A percentile compares a stretch with the other conserved stretches of the same genome.
phyloP scores from a whole-genome alignment of 2,888 invertebrate genomes.

The Dicranocentrus wangi region DNA sequence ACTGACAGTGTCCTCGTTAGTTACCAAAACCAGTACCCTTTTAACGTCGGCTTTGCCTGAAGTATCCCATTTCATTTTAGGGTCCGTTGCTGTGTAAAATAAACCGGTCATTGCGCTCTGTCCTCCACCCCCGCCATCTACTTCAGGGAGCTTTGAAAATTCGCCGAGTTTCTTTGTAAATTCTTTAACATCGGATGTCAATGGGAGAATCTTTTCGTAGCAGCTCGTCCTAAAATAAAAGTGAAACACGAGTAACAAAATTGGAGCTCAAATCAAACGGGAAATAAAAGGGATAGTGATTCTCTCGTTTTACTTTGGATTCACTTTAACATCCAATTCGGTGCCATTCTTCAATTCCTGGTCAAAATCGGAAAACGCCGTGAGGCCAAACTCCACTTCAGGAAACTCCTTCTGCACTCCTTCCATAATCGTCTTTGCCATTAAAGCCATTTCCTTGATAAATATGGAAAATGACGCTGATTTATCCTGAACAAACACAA shows the following conservation, averaged over 20 bases:
- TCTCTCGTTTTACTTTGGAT: background rate
- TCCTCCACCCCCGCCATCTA: background rate
- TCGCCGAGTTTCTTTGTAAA: background rate
- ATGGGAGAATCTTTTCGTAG: background rate
- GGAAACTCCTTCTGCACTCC: background rate
- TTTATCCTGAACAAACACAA: background rate
- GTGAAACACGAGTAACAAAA: too few species aligned
- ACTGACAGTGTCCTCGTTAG: background rate
- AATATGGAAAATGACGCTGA: background rate
- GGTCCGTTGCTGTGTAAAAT: background rate
- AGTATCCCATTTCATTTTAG: background rate
- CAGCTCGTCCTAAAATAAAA: background rate
- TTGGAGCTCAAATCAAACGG: too few species aligned
- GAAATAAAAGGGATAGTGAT: background rate
- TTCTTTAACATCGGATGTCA: background rate
- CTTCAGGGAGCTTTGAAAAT: slow-evolving; percentile 2
- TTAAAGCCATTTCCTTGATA: background rate
- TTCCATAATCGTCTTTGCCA: background rate
- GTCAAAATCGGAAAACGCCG: background rate
- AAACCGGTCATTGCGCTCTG: background rate
- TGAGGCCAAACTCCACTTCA: background rate
- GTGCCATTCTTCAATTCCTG: background rate
- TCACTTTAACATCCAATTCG: background rate
- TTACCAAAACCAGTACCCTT: background rate
- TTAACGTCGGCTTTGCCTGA: background rate